Evolutionary conservation across 2,797 vertebrate genomes (phyloP).

Genomic region (Chelon labrosus): DNA sequence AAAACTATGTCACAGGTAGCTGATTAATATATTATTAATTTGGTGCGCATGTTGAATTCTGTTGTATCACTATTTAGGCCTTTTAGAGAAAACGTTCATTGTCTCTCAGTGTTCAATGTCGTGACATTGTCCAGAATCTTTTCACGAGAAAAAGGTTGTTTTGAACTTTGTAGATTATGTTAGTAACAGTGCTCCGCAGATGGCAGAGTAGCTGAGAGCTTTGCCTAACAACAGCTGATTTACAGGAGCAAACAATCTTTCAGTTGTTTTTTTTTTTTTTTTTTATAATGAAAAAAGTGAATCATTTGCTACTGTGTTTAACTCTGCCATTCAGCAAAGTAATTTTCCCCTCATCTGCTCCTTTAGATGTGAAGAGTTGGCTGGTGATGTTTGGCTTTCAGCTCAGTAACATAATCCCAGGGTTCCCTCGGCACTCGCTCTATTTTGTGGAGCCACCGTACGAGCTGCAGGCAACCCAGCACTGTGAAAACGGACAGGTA

Average conservation of each 20-base stretch:
- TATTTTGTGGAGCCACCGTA: constrained; percentile 97
- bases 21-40: background rate
- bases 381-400: constrained; percentile 99
- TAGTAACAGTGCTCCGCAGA: constrained; percentile 29
- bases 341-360: constrained; percentile 39
- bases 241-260: constrained; percentile 19
- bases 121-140: constrained; percentile 20
- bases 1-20: constrained; percentile 98
- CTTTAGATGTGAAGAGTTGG: constrained; percentile 98
- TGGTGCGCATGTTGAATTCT: background rate
- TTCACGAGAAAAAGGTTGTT: constrained; percentile 24
- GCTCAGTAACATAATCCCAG: constrained; percentile 99
- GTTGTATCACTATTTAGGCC: background rate
- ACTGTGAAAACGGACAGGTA: constrained; percentile 98
- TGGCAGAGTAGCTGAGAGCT: constrained; percentile 20
- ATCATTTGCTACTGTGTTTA: constrained; percentile 49
- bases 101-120: background rate
- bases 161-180: constrained; percentile 15
- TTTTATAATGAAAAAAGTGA: constrained; percentile 32
- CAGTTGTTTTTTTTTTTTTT: background rate
- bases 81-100: background rate
- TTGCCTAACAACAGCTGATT: constrained; percentile 30
- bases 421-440: constrained; percentile 96
- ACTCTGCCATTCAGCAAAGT: constrained; percentile 42
- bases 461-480: constrained; percentile 94